phyloP scores from a whole-genome alignment of 2,888 invertebrate genomes.

The Ochropleura leucogaster region DNA sequence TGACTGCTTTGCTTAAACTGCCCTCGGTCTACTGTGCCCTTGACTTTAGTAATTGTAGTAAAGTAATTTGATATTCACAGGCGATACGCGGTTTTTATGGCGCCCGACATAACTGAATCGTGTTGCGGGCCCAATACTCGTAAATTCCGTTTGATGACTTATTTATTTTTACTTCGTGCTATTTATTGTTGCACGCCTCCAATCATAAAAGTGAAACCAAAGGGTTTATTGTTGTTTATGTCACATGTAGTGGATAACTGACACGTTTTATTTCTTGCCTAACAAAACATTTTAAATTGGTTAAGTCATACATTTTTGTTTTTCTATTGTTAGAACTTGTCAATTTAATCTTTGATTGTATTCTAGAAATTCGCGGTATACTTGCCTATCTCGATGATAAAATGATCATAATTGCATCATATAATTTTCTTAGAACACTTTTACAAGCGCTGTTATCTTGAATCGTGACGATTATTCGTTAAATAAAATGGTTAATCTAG shows the following conservation, averaged over 20 bases:
- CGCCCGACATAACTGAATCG: slow-evolving; percentile 49
- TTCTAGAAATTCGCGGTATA: slow-evolving; percentile 22
- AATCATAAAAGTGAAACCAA: slow-evolving; percentile 53
- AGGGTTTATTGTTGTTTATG: slow-evolving; percentile 30
- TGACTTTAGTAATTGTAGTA: slow-evolving; percentile 44
- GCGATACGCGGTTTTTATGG: slow-evolving; percentile 53
- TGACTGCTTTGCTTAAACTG: slow-evolving; percentile 18
- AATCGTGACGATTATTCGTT: neutral
- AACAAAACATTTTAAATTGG: neutral
- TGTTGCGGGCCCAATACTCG: slow-evolving; percentile 34
- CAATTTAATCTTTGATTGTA: neutral
- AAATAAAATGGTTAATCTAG: slow-evolving; percentile 32
- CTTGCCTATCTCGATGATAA: slow-evolving; percentile 13
- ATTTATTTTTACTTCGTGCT: slow-evolving; percentile 56
- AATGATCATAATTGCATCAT: slow-evolving; percentile 13
- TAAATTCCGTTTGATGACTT: slow-evolving; percentile 59
- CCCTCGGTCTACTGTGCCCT: slow-evolving; percentile 27
- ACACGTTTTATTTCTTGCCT: slow-evolving; percentile 16
- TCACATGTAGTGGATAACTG: slow-evolving; percentile 12
- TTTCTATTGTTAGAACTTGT: neutral
- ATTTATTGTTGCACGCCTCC: slow-evolving; percentile 50
- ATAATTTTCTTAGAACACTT: slow-evolving; percentile 41
- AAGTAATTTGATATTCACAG: slow-evolving; percentile 62
- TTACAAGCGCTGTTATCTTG: slow-evolving; percentile 29
- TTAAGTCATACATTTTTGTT: neutral